Evolutionary conservation across 2,888 invertebrate genomes (phyloP), one percentile per base, ranked within the genome.

Genomic region (Drosophila formosana): DNA sequence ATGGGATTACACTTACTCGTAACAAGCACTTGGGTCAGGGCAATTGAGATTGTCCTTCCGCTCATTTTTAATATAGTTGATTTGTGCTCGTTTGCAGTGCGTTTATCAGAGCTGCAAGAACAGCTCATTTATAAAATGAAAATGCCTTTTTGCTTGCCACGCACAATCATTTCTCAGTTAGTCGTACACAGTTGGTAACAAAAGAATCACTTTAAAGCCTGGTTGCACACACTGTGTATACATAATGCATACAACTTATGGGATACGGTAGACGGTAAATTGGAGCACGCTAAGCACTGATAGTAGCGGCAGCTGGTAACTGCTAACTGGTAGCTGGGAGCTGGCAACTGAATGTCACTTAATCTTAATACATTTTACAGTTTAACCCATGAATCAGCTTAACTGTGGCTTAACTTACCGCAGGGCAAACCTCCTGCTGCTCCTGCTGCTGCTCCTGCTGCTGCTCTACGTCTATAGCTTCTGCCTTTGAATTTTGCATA

Each of bases 351-450:
- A 85, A 57, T 65, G 79, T 75, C 87, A 83, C 83, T 83, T 83
- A 83, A 83, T 83, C 83, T 83, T 83, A 83, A 86, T 86, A 87
- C 83, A 75, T 86, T 81, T 83, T 75, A 81, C 87, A 81, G 87
- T 83, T 83, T 83, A 83, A 86, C 82, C 84, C 88, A 82, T 83
- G 88, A 80, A 84, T 84, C 80, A 78, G 88, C 88, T 83, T 87
- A 87, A 83, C 82, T 81, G 47, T 56, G 66, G 77, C 87, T 79
- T 79, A 86, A 77, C 66, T 78, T 79, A 71, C 77, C 73, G 66
- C 76, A 78, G 56, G 65, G 68, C 58, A 70, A 72, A 73, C 73
- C 66, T 60, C 49, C 50, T 70, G 46, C 34, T 55, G 8, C 50
- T 41, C 4, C 28, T 28, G 28, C 50, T 70, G 46, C 34, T 55